These are phyloP conservation scores for Drosophila meridionalis DNA, from an alignment of 2,888 invertebrate genomes.

Conservation along the genomic window DNA sequence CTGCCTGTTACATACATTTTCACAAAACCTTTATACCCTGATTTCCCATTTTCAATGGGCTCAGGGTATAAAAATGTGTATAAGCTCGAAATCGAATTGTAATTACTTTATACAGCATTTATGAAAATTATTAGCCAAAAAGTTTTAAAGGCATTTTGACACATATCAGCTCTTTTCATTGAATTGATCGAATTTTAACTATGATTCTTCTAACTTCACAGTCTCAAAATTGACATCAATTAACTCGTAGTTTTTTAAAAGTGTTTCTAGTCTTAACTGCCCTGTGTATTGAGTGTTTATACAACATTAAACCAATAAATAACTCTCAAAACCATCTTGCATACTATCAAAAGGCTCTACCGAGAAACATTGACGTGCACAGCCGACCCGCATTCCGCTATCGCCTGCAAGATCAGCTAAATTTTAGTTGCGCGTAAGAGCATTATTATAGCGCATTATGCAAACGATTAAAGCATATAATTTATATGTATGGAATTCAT, in stretches of 20 bases:
- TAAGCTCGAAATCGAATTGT: not conserved
- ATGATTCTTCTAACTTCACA: not conserved
- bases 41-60: too few species aligned
- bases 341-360: conserved; percentile 19
- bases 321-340: conserved; percentile 24
- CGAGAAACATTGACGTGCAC: conserved; percentile 2
- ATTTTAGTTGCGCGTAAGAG: not conserved
- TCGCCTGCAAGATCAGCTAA: conserved; percentile 22
- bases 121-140: not conserved
- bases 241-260: not conserved
- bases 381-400: conserved; percentile 35
- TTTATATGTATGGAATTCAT: not conserved
- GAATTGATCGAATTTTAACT: not conserved
- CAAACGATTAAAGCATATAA: conserved; percentile 7
- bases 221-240: not conserved
- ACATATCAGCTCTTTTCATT: not conserved
- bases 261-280: not conserved
- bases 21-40: too few species aligned
- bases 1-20: too few species aligned
- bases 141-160: not conserved
- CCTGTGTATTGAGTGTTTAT: conserved; percentile 5
- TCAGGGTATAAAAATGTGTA: not conserved
- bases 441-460: conserved; percentile 11
- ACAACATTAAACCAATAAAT: conserved; percentile 20
- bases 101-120: not conserved